Base-by-base conservation (phyloP, 2,888 invertebrate genomes). In the Desoria tigrina region DNA sequence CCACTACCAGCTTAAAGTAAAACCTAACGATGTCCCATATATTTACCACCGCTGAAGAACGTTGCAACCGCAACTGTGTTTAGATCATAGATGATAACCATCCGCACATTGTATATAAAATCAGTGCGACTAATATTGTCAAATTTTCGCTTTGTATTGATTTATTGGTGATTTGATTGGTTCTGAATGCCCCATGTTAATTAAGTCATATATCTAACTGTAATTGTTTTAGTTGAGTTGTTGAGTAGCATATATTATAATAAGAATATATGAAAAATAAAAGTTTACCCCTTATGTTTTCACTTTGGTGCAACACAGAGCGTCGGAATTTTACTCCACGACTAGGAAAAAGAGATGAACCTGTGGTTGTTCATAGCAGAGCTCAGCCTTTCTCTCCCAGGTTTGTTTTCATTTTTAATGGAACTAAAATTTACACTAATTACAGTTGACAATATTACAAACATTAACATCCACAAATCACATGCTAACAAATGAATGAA, bases 311-410 rank as follows among this genome's bases (percentile, higher is more conserved):
- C 18, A 51, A 23, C 18, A 68, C 18, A 68, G 71, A 71, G 24
- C 54, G 71, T 50, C 65, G 71, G 56, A 71, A 63, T 32, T 71
- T 82, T 72, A 82, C 81, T 61, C 83, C 84, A 67, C 80, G 84
- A 73, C 78, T 84, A 66, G 84, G 84, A 51, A 80, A 83, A 71
- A 68, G 68, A 37, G 61, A 65, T 32, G 71, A 71, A 63, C 59
- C 27, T 45, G 14, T 68, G 32, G 50, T 59, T 28, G 63, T 68
- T 63, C 67, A 71, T 39, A 59, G 54, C 23, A 61, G 71, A 62
- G 63, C 68, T 64, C 65, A 66, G 58, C 71, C 71, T 28, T 66
- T 71, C 53, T 64, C 66, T 42, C 71, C 71, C 54, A 71, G 71
- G 71, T 71, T 61, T 16, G 57, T 24, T 16, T 27, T 32, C 32